A percentile compares a stretch with the other conserved stretches of the same genome.
These are phyloP conservation scores for Galerucella calmariensis DNA, from an alignment of 2,888 invertebrate genomes.

Conservation along the genomic window DNA sequence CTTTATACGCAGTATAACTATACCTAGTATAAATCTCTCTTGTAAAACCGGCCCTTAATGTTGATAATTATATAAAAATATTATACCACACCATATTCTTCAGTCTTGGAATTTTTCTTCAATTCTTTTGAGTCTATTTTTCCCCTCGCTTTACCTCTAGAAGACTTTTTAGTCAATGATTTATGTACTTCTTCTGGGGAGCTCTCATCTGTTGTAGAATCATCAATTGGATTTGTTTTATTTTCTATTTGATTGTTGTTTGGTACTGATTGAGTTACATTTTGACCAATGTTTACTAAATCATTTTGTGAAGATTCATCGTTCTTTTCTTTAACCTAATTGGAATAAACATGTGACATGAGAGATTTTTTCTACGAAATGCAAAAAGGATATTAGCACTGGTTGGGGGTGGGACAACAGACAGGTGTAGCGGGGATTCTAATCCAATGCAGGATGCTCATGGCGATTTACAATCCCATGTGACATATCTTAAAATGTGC, in stretches of 20 bases:
- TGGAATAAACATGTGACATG: neutral
- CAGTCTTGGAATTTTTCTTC: constrained; percentile 4
- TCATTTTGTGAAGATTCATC: neutral
- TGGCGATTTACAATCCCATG: too few species aligned
- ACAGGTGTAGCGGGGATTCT: too few species aligned
- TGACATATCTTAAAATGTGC: too few species aligned
- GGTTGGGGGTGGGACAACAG: too few species aligned
- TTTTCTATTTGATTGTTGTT: neutral
- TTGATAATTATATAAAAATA: neutral
- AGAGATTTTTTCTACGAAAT: neutral
- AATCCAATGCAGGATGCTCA: too few species aligned
- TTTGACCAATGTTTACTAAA: neutral
- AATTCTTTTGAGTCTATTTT: constrained; percentile 10
- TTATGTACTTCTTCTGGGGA: neutral
- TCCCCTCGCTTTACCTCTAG: neutral
- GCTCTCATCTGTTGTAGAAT: neutral
- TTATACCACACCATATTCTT: constrained; percentile 6
- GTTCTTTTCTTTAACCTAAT: constrained; percentile 14
- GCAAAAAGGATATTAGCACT: too few species aligned
- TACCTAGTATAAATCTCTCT: too few species aligned
- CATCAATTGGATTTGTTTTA: constrained; percentile 2
- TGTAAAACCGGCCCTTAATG: neutral
- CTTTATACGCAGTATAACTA: too few species aligned
- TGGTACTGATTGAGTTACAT: neutral
- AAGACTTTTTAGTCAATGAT: neutral